Evolutionary conservation across 1,140 invertebrate species (phyloP).

Genomic region (Rhyzopertha dominica): DNA sequence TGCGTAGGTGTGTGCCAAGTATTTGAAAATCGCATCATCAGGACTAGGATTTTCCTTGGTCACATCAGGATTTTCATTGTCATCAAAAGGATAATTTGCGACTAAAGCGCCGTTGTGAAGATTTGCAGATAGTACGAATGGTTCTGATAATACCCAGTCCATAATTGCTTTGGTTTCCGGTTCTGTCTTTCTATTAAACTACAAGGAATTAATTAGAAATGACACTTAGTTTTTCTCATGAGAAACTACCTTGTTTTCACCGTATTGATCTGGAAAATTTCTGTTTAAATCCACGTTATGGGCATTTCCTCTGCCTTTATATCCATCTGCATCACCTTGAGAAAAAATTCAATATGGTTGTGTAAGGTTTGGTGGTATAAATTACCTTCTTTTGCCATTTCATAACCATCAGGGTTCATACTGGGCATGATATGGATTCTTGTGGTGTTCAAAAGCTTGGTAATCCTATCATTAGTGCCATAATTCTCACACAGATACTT

Average conservation of each 20-base stretch:
- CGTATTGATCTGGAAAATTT: slow-evolving; percentile 94
- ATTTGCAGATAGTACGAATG: slow-evolving; percentile 96
- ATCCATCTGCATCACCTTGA: slow-evolving; percentile 61
- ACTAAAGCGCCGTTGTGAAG: slow-evolving; percentile 91
- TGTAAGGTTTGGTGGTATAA: slow-evolving; percentile 13
- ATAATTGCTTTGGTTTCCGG: slow-evolving; percentile 90
- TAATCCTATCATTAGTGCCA: slow-evolving; percentile 63
- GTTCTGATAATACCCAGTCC: slow-evolving; percentile 78
- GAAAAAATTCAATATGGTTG: slow-evolving; percentile 8
- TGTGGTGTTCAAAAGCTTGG: slow-evolving; percentile 70
- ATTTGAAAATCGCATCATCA: slow-evolving; percentile 80
- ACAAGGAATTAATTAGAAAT: slow-evolving; percentile 26
- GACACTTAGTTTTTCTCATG: neutral
- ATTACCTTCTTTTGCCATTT: slow-evolving; percentile 61
- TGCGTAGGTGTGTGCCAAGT: slow-evolving; percentile 78
- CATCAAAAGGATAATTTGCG: slow-evolving; percentile 92
- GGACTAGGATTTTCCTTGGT: slow-evolving; percentile 57
- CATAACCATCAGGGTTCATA: slow-evolving; percentile 98
- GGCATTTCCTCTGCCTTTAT: slow-evolving; percentile 73
- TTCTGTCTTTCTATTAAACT: slow-evolving; percentile 62
- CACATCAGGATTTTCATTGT: slow-evolving; percentile 47
- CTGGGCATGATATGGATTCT: slow-evolving; percentile 90
- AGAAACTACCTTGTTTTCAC: slow-evolving; percentile 54
- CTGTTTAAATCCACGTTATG: slow-evolving; percentile 87
- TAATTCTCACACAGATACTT: slow-evolving; percentile 89